Conservation (phyloP, 2,888 invertebrate genomes). For the Ichneumoninae sp. region DNA sequence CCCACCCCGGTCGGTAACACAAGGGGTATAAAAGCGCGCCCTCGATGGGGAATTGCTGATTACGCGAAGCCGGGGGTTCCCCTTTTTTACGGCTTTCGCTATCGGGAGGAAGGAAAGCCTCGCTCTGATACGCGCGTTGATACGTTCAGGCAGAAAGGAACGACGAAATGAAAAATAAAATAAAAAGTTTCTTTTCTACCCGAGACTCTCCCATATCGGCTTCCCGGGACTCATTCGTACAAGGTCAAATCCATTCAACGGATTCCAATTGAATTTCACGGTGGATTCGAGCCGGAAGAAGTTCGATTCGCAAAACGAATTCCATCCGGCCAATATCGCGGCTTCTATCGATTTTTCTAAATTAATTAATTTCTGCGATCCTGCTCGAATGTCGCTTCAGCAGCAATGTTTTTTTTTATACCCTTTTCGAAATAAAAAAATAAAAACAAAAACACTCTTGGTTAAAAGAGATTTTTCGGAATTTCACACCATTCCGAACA, state of each 20-base stretch:
- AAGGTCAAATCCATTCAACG: constrained; percentile 23
- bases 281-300: not conserved
- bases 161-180: constrained; percentile 15
- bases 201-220: constrained; percentile 23
- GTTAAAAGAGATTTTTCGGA: too few relatives aligned
- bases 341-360: not conserved
- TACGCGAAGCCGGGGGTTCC: constrained; percentile 62
- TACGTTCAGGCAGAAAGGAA: constrained; percentile 12
- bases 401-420: not conserved
- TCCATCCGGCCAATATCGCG: not conserved
- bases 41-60: constrained; percentile 70
- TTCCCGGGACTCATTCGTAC: constrained; percentile 18
- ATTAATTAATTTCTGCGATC: not conserved
- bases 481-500: too few relatives aligned
- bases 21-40: constrained; percentile 64
- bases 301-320: not conserved
- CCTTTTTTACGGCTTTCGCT: constrained; percentile 66
- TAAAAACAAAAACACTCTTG: not conserved
- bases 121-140: constrained; percentile 10
- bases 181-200: not conserved
- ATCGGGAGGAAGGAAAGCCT: constrained; percentile 39
- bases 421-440: too few relatives aligned
- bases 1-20: constrained; percentile 37
- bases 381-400: not conserved
- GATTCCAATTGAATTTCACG: constrained; percentile 40